Evolutionary conservation across 1,140 invertebrate species (phyloP).

Genomic region (Danaus plexippus): DNA sequence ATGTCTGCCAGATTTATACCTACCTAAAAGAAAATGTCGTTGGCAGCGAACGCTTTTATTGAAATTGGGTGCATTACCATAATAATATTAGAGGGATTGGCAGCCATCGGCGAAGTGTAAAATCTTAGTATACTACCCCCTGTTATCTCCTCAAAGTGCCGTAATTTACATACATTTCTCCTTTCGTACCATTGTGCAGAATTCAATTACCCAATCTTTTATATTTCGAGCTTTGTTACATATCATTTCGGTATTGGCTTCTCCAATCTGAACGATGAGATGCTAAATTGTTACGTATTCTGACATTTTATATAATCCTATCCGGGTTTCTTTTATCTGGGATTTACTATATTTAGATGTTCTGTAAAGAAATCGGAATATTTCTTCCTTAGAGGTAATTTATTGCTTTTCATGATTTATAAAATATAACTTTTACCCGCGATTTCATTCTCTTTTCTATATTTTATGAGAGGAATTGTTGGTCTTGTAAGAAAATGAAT

Average conservation of each 20-base stretch:
- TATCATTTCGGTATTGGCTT: conserved; percentile 32
- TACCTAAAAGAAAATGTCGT: conserved; percentile 54
- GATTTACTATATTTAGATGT: conserved; percentile 9
- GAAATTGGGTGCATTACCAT: conserved; percentile 66
- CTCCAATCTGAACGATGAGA: conserved; percentile 30
- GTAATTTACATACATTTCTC: conserved; percentile 59
- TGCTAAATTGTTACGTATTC: conserved; percentile 26
- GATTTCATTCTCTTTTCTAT: too few species aligned
- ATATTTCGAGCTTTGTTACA: conserved; percentile 50
- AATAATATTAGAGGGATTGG: conserved; percentile 67
- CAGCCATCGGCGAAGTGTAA: conserved; percentile 60
- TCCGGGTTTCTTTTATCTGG: conserved; percentile 15
- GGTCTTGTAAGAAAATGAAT: too few species aligned
- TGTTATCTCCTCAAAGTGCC: conserved; percentile 48
- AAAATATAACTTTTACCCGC: too few species aligned
- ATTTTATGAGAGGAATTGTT: too few species aligned
- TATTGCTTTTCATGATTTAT: too few species aligned
- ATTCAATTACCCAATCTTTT: conserved; percentile 63
- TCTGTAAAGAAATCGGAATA: too few species aligned
- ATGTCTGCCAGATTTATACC: conserved; percentile 60
- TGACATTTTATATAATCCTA: conserved; percentile 19
- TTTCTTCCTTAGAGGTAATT: too few species aligned
- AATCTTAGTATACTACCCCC: conserved; percentile 53
- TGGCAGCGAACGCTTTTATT: conserved; percentile 59
- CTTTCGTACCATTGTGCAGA: conserved; percentile 40